A percentile compares a stretch with the other conserved stretches of the same genome.
These are phyloP conservation scores for Petrophora chlorosata DNA, from an alignment of 2,888 invertebrate species.

Conservation along the genomic window DNA sequence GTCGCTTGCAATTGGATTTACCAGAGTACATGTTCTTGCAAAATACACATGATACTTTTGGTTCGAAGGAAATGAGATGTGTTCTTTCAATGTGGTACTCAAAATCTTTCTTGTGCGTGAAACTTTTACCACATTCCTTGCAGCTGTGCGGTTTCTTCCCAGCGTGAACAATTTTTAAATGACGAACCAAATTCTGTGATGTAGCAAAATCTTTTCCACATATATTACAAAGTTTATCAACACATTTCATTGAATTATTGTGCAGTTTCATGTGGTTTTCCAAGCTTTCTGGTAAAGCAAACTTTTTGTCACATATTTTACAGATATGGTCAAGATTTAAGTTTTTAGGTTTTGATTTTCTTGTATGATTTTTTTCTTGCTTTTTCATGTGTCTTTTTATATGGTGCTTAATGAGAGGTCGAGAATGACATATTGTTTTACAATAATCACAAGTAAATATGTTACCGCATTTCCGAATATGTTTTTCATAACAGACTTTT, in stretches of 20 bases:
- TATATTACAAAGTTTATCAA: neutral
- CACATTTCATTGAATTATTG: neutral
- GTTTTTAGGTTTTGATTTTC: neutral
- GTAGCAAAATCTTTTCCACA: neutral
- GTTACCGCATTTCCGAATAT: neutral
- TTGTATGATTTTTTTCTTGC: neutral
- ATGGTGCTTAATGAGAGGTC: neutral
- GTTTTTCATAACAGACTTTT: neutral
- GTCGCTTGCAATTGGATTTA: neutral
- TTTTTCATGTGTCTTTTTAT: neutral
- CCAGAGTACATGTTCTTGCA: neutral
- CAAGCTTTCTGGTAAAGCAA: neutral
- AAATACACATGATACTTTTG: neutral
- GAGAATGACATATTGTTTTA: neutral
- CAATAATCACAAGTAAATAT: neutral
- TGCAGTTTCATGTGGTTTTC: neutral
- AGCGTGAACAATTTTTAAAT: neutral
- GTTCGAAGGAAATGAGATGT: neutral
- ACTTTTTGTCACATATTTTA: neutral
- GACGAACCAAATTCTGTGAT: neutral
- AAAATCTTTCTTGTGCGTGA: neutral
- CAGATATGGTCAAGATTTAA: neutral
- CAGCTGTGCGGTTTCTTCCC: neutral
- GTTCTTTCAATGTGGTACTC: neutral
- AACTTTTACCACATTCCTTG: neutral